These are phyloP conservation scores for Drosophila sechellia DNA, from an alignment of 1,140 invertebrate species.

Conservation along the genomic window DNA sequence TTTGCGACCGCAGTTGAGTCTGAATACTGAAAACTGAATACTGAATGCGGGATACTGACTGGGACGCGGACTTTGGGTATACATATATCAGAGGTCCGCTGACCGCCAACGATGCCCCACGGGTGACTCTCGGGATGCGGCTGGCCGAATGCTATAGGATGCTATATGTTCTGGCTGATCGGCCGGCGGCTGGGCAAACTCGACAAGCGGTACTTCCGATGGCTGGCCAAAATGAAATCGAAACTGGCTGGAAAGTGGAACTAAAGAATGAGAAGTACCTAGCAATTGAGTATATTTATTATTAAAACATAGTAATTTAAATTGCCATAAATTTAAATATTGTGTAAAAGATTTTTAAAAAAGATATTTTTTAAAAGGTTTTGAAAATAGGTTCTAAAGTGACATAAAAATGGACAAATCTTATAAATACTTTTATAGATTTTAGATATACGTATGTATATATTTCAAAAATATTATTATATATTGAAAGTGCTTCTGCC, in stretches of 20 bases:
- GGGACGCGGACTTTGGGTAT: background rate
- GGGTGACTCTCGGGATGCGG: conserved; percentile 30
- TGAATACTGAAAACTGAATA: conserved; percentile 3
- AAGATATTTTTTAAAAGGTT: too few species aligned
- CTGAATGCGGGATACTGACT: background rate
- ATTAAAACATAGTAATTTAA: too few species aligned
- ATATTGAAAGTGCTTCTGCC: too few species aligned
- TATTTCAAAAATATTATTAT: too few species aligned
- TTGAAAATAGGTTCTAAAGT: too few species aligned
- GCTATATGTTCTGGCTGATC: conserved; percentile 6
- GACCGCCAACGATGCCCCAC: conserved; percentile 78
- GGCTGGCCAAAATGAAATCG: conserved; percentile 3
- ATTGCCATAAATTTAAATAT: too few species aligned
- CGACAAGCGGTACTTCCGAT: conserved; percentile 25
- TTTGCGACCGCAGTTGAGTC: conserved; percentile 69
- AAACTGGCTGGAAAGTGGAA: background rate
- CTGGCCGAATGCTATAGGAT: background rate
- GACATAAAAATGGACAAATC: too few species aligned
- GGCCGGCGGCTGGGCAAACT: conserved; percentile 7
- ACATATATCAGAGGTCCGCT: conserved; percentile 14
- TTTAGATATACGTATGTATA: too few species aligned
- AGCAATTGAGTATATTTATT: background rate
- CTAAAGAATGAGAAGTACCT: background rate
- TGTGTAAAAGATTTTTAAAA: too few species aligned
- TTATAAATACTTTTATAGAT: too few species aligned